Percentiles rank a stretch among this genome's conserved stretches.
Evolutionary conservation across 2,113 vertebrate species (phyloP).

Genomic region (Oncorhynchus keta): DNA sequence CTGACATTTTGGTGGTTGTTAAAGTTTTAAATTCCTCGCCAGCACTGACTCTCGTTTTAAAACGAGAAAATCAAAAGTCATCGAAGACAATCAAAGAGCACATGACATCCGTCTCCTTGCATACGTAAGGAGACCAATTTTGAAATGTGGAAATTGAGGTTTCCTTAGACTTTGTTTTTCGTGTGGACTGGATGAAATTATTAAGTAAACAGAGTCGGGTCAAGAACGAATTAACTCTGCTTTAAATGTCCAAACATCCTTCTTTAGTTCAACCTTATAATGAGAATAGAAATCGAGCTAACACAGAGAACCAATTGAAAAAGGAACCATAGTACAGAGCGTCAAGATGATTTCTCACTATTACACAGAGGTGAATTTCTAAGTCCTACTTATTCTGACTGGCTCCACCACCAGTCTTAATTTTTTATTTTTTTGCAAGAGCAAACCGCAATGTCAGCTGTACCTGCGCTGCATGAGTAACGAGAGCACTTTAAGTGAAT

Average conservation of each 20-base stretch:
- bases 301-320: conserved; percentile 12
- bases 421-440: conserved; percentile 33
- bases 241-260: background rate
- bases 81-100: conserved; percentile 21
- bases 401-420: conserved; percentile 23
- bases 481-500: conserved; percentile 26
- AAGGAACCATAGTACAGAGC: conserved; percentile 1
- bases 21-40: conserved; percentile 50
- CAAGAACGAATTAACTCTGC: background rate
- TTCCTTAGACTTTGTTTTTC: conserved; percentile 30
- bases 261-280: background rate
- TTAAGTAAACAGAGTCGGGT: conserved; percentile 31
- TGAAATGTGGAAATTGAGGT: conserved; percentile 49
- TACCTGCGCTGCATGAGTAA: conserved; percentile 34
- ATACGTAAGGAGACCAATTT: conserved; percentile 53
- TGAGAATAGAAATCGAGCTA: background rate
- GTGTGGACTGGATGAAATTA: conserved; percentile 19
- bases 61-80: conserved; percentile 8
- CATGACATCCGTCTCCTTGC: conserved; percentile 35
- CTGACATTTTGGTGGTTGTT: conserved; percentile 64
- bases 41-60: conserved; percentile 24
- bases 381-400: conserved; percentile 17
- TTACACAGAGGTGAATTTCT: background rate
- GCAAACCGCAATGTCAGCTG: conserved; percentile 39
- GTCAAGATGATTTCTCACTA: conserved; percentile 4